Conservation (phyloP, 2,888 invertebrate species). For the Xanthostigma xanthostigma region DNA sequence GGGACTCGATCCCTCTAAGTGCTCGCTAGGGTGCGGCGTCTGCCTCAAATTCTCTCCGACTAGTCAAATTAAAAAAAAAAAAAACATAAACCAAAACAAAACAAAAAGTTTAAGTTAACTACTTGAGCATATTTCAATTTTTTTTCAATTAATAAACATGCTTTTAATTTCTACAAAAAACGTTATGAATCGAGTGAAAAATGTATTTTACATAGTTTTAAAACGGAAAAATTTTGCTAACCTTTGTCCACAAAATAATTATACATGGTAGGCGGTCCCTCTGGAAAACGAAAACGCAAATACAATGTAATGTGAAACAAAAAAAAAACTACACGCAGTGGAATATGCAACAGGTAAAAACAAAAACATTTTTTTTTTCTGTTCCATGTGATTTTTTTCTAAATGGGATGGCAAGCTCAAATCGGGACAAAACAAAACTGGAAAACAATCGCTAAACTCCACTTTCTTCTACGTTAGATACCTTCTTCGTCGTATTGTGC, state of each 20-base stretch:
- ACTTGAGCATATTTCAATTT: not conserved
- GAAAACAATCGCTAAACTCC: too few relatives aligned
- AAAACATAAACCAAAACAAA: not conserved
- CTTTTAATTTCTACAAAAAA: not conserved
- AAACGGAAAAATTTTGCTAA: conserved; percentile 14
- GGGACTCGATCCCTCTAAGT: conserved; percentile 29
- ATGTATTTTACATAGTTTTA: conserved; percentile 2
- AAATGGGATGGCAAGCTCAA: too few relatives aligned
- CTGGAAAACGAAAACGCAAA: conserved; percentile 24
- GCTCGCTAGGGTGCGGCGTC: conserved; percentile 30
- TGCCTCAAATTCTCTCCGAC: conserved; percentile 38
- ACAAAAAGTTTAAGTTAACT: not conserved
- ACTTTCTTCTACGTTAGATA: too few relatives aligned
- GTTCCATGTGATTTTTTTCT: too few relatives aligned
- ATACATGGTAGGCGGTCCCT: conserved; percentile 27
- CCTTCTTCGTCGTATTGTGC: too few relatives aligned
- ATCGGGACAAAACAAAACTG: too few relatives aligned
- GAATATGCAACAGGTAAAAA: too few relatives aligned
- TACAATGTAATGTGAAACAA: conserved; percentile 2
- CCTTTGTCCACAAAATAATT: conserved; percentile 40
- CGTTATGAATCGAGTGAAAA: not conserved
- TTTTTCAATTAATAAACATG: not conserved
- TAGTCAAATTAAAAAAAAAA: conserved; percentile 1
- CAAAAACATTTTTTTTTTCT: too few relatives aligned
- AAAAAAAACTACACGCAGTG: not conserved